A percentile compares a stretch with the other conserved stretches of the same genome.
Conservation (phyloP, 2,797 vertebrate species). For the Propithecus perrieri region DNA sequence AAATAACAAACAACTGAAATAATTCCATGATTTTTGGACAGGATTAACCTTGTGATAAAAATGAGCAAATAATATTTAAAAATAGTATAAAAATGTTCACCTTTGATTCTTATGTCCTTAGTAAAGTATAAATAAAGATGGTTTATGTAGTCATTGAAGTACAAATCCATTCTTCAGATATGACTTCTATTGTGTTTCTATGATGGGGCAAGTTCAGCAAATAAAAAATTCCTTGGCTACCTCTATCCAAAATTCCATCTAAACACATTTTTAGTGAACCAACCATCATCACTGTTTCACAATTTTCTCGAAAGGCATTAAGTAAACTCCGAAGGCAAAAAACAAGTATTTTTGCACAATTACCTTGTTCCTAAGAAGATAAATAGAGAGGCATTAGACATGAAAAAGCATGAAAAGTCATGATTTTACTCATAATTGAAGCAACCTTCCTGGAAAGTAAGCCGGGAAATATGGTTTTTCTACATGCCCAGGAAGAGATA, state of each 20-base stretch:
- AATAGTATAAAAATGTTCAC: background rate
- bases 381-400: background rate
- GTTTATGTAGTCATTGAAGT: background rate
- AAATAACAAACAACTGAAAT: background rate
- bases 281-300: background rate
- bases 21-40: background rate
- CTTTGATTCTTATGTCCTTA: background rate
- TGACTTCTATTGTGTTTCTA: background rate
- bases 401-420: background rate
- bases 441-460: background rate
- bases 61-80: background rate
- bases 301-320: background rate
- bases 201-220: background rate
- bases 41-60: slow-evolving; percentile 2
- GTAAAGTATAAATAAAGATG: background rate
- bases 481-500: background rate
- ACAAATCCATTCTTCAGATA: background rate
- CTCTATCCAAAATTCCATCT: background rate
- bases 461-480: background rate
- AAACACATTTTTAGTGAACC: background rate
- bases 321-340: background rate
- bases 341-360: background rate
- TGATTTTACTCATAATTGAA: slow-evolving; percentile 10
- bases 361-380: background rate
- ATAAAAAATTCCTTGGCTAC: background rate